phyloP scores from a whole-genome alignment of 2,888 invertebrate genomes.

The Torymus texanus region DNA sequence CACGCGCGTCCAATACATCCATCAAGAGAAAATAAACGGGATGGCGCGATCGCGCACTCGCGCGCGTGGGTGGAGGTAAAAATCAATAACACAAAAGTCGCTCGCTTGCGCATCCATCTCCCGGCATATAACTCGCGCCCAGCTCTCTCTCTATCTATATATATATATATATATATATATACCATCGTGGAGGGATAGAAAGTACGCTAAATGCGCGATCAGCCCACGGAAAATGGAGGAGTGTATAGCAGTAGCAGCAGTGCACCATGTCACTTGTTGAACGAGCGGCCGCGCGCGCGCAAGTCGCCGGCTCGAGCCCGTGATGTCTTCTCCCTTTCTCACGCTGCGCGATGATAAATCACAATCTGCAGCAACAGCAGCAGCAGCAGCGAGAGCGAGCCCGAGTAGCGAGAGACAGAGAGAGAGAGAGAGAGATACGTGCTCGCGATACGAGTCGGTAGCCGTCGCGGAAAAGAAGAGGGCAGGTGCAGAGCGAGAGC shows the following conservation, averaged over 20 bases:
- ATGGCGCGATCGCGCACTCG: slow-evolving; percentile 7
- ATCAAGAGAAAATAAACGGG: slow-evolving; percentile 40
- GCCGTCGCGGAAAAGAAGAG: slow-evolving; percentile 16
- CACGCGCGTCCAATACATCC: slow-evolving; percentile 11
- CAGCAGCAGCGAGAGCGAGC: neutral
- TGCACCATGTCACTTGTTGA: slow-evolving; percentile 48
- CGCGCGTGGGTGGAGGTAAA: neutral
- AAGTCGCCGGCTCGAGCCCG: neutral
- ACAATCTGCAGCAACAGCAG: slow-evolving; percentile 38
- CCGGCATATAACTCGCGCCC: neutral
- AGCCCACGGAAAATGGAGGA: slow-evolving; percentile 44
- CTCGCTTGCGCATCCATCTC: neutral
- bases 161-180: neutral
- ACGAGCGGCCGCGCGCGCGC: slow-evolving; percentile 1
- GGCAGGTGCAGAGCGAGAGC: neutral
- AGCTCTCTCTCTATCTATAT: neutral
- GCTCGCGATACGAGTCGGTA: slow-evolving; percentile 48
- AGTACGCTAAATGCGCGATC: slow-evolving; percentile 32
- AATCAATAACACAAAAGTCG: slow-evolving; percentile 42
- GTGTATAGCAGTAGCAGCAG: too few relatives aligned
- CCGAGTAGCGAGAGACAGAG: slow-evolving; percentile 22
- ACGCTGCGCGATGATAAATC: slow-evolving; percentile 48
- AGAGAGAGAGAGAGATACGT: slow-evolving; percentile 49
- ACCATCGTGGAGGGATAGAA: neutral
- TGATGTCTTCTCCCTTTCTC: slow-evolving; percentile 13